Conservation (phyloP, 2,888 invertebrate species). For the Heliconius cydno region DNA sequence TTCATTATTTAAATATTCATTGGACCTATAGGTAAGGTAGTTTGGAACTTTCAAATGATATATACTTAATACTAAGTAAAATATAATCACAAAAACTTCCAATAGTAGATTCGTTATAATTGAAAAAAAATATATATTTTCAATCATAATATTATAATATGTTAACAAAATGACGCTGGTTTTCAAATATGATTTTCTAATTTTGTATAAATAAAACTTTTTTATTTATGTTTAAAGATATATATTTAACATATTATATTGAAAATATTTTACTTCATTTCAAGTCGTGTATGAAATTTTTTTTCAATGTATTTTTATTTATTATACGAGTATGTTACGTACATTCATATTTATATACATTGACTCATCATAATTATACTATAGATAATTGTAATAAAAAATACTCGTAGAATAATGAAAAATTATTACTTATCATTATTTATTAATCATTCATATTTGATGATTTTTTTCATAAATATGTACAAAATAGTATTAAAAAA, state of each 20-base stretch:
- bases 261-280: too few relatives aligned
- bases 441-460: constrained; percentile 65
- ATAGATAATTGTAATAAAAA: too few relatives aligned
- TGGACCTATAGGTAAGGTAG: background rate
- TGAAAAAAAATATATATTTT: background rate
- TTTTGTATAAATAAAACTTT: too few relatives aligned
- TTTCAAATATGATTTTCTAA: too few relatives aligned
- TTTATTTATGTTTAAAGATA: too few relatives aligned
- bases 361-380: background rate
- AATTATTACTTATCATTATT: constrained; percentile 19
- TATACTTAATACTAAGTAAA: constrained; percentile 24
- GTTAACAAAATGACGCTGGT: too few relatives aligned
- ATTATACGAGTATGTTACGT: too few relatives aligned
- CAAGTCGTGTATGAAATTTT: too few relatives aligned
- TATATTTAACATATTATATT: too few relatives aligned
- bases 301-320: too few relatives aligned
- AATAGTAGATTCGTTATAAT: constrained; percentile 54
- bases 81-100: constrained; percentile 76
- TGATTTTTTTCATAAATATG: constrained; percentile 44
- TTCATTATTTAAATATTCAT: too few relatives aligned
- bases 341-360: background rate
- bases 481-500: constrained; percentile 41
- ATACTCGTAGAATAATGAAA: background rate
- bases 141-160: too few relatives aligned
- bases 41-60: constrained; percentile 15